Percentiles rank a stretch among this genome's conserved stretches.
These are phyloP conservation scores for Rhabdomys pumilio DNA, from an alignment of 2,797 vertebrate species.

Conservation along the genomic window DNA sequence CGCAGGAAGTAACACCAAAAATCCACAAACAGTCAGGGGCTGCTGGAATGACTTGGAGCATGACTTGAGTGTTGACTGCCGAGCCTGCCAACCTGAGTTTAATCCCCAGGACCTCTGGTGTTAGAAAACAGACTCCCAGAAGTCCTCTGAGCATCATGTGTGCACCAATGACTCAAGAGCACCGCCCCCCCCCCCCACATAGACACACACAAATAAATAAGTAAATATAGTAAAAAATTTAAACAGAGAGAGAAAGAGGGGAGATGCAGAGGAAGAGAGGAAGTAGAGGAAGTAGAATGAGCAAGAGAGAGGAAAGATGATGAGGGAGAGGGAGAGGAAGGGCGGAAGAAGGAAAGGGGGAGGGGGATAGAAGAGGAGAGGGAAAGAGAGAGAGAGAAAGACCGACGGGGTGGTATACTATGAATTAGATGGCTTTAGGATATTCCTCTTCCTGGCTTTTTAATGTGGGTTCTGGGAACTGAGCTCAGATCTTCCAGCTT, in stretches of 20 bases:
- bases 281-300: background rate
- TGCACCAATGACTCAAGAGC: rapidly evolving
- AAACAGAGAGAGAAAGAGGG: background rate
- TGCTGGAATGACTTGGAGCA: background rate
- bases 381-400: background rate
- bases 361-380: too few species aligned
- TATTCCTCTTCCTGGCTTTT: background rate
- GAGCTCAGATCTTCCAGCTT: background rate
- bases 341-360: too few species aligned
- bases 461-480: background rate
- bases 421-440: background rate
- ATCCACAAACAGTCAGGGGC: background rate
- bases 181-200: too few species aligned
- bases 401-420: background rate
- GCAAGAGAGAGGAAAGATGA: too few species aligned
- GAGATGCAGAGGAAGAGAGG: too few species aligned
- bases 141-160: background rate
- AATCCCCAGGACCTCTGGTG: background rate
- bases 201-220: background rate
- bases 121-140: background rate
- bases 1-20: background rate
- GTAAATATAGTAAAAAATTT: background rate
- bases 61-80: background rate
- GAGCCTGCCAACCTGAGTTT: background rate
- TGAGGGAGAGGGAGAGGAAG: too few species aligned